phyloP scores from a whole-genome alignment of 2,888 invertebrate species.

The Seira musarum region DNA sequence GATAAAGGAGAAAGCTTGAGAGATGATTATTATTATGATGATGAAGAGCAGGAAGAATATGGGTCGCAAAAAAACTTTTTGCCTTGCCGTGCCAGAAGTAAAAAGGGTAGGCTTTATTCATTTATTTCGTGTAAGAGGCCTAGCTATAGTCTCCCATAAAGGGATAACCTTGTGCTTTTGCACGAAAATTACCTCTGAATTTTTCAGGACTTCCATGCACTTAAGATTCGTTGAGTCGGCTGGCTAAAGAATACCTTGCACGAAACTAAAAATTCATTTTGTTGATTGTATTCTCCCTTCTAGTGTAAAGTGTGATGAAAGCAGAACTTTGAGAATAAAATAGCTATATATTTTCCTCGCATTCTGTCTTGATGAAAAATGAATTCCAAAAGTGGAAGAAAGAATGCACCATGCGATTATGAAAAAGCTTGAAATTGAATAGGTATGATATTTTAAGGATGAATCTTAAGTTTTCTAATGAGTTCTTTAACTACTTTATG shows the following conservation, averaged over 20 bases:
- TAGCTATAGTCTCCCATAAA: neutral
- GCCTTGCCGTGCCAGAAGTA: neutral
- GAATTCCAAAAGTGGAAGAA: neutral
- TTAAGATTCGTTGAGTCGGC: neutral
- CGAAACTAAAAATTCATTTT: too few species aligned
- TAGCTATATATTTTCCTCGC: neutral
- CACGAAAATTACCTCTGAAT: slow-evolving; percentile 48
- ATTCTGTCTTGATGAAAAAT: neutral
- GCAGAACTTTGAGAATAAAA: neutral
- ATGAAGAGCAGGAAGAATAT: neutral
- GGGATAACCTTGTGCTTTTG: slow-evolving; percentile 32
- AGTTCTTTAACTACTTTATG: slow-evolving; percentile 7
- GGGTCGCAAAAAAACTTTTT: neutral
- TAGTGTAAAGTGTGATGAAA: too few species aligned
- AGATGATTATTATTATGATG: slow-evolving; percentile 14
- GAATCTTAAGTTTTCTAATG: neutral
- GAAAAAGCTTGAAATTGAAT: neutral
- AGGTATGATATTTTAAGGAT: neutral
- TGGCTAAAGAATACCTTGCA: neutral
- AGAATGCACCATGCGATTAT: neutral
- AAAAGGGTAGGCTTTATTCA: neutral
- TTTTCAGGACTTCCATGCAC: slow-evolving; percentile 21
- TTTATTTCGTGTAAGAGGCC: neutral
- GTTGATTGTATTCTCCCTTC: too few species aligned
- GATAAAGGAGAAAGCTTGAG: neutral